Evolutionary conservation across 2,113 vertebrate genomes (phyloP).

Genomic region (Anhinga rufa): DNA sequence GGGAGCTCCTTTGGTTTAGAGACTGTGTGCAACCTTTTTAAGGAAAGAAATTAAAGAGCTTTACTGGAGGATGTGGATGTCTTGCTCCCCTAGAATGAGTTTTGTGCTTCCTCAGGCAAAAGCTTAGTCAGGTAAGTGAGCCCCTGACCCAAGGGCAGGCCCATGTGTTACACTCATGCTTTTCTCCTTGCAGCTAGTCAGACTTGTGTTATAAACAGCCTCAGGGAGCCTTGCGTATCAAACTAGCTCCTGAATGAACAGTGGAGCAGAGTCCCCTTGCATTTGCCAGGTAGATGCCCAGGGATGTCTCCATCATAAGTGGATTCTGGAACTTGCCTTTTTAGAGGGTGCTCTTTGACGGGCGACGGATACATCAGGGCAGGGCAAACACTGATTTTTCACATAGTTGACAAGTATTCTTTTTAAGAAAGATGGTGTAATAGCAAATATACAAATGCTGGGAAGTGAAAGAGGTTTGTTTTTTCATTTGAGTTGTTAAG

Average conservation of each 20-base stretch:
- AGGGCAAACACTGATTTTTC: neutral
- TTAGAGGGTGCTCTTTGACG: neutral
- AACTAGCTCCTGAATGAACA: neutral
- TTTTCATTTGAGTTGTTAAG: neutral
- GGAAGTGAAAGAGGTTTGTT: neutral
- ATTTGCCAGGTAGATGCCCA: neutral
- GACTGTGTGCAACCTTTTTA: neutral
- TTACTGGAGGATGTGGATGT: neutral
- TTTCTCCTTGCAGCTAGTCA: neutral
- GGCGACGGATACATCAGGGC: neutral
- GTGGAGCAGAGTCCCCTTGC: fast-evolving
- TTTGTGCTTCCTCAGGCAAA: neutral
- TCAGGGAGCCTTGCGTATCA: fast-evolving
- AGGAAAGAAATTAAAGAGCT: neutral
- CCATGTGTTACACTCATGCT: fast-evolving
- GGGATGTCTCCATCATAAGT: neutral
- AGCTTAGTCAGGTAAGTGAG: neutral
- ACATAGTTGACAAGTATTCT: neutral
- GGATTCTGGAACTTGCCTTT: neutral
- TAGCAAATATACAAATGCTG: neutral
- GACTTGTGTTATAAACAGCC: neutral
- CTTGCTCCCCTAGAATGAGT: neutral
- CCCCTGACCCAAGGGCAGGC: neutral
- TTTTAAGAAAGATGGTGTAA: neutral
- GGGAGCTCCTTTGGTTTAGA: neutral